These are phyloP conservation scores for Graptemys geographica DNA, from an alignment of 2,797 vertebrate genomes.

Conservation along the genomic window DNA sequence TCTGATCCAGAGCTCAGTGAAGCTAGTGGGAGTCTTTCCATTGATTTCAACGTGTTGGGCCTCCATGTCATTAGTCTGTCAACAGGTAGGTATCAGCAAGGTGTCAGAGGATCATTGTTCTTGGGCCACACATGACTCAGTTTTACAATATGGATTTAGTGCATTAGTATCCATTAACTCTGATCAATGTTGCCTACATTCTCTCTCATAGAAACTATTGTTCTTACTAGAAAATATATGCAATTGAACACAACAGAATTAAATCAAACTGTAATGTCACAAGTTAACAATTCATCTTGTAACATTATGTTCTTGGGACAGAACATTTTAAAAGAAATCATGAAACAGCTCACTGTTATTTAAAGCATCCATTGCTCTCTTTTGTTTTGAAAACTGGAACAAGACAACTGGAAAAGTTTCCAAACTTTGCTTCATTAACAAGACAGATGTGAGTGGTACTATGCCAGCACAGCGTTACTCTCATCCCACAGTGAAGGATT, in stretches of 20 bases:
- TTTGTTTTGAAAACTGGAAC: constrained; percentile 36
- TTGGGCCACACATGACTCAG: accelerated
- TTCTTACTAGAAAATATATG: neutral
- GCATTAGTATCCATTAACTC: neutral
- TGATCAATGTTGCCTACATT: neutral
- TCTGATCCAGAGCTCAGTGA: neutral
- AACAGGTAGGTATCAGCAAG: neutral
- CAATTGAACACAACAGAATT: neutral
- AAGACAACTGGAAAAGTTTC: constrained; percentile 41
- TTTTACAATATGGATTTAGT: neutral
- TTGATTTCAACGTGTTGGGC: neutral
- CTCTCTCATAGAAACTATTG: neutral
- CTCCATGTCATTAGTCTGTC: neutral
- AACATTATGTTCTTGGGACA: neutral
- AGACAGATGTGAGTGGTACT: constrained; percentile 22
- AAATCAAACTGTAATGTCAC: constrained; percentile 16
- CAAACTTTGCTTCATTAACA: constrained; percentile 25
- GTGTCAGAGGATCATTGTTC: neutral
- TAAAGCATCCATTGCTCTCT: constrained; percentile 14
- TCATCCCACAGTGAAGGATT: neutral
- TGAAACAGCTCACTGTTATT: neutral
- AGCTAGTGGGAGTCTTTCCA: neutral
- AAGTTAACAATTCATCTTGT: constrained; percentile 12
- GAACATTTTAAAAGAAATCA: constrained; percentile 23
- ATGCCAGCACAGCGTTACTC: constrained; percentile 14